Evolutionary conservation across 2,888 invertebrate species (phyloP).

Genomic region (Platerodrilus igneus): DNA sequence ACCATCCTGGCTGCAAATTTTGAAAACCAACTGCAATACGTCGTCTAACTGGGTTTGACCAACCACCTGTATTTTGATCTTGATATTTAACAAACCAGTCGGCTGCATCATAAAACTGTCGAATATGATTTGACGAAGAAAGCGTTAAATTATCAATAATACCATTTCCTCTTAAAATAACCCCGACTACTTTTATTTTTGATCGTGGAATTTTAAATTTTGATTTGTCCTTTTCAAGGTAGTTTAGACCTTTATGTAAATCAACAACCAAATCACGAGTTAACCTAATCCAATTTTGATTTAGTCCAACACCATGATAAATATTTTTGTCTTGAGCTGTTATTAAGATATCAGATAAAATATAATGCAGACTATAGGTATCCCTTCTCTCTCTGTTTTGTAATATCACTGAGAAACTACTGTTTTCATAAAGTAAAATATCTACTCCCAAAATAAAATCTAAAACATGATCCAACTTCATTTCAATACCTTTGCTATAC

Average conservation of each 20-base stretch:
- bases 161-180: conserved; percentile 47
- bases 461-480: conserved; percentile 63
- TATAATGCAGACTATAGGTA: conserved; percentile 76
- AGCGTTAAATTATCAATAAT: conserved; percentile 56
- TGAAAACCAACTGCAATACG: conserved; percentile 69
- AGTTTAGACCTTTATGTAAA: conserved; percentile 80
- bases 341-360: conserved; percentile 68
- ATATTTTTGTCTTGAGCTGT: conserved; percentile 71
- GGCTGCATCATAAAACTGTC: conserved; percentile 88
- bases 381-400: conserved; percentile 76
- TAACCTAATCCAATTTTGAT: conserved; percentile 67
- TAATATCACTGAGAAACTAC: conserved; percentile 73
- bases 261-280: conserved; percentile 87
- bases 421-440: conserved; percentile 69
- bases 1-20: conserved; percentile 51
- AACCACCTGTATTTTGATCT: conserved; percentile 80
- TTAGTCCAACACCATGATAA: conserved; percentile 77
- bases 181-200: conserved; percentile 64
- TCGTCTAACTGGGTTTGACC: conserved; percentile 82
- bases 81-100: conserved; percentile 89
- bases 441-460: conserved; percentile 76
- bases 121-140: conserved; percentile 79
- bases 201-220: conserved; percentile 66
- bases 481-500: conserved; percentile 62
- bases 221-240: conserved; percentile 63